Evolutionary conservation across 2,888 invertebrate genomes (phyloP), one percentile per base, ranked within the genome.

Genomic region (Trichogramma dendrolimi): DNA sequence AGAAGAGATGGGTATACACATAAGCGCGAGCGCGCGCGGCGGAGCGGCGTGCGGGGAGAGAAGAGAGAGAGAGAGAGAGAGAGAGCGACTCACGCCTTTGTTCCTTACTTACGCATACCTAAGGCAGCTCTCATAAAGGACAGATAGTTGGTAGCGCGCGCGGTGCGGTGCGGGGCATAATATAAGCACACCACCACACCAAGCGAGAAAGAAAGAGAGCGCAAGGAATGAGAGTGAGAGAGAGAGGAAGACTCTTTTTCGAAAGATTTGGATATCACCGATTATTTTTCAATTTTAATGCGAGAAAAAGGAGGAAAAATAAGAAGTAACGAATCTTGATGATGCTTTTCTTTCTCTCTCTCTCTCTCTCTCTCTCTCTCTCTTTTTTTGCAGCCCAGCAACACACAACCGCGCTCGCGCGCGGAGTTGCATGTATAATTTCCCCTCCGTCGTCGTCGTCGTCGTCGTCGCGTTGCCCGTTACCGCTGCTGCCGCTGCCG

Each of bases 21-120:
- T 27, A 27, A 27, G 27, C 27, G 27, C 27, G 27, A 27, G 27
- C 27, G 27, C 14, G 14, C 27, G 27, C 27, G 27, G 27, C 27
- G 27, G 27, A 2, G 27, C 27, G 27, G 27, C 27, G 27, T 27
- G 27, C 27, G 27, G 27, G 27, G 27, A 27, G 27, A 27, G 27
- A 27, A 27, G 27, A 27, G 27, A 27, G 27, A 27, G 27, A 27
- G 27, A 27, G 27, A 27, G 27, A 27, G 14, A 14, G 63, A 61
- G 63, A 63, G 61, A 61, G 61, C 55, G 59, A 55, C 66, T 66
- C 66, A 66, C 66, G 66, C 66, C 66, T 66, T 66, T 66, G 66
- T 63, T 66, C 66, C 66, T 61, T 61, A 63, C 66, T 63, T 66
- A 63, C 61, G 66, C 63, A 66, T 66, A 66, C 62, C 66, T 66